Evolutionary conservation across 2,797 vertebrate genomes (phyloP).

Genomic region (Rhabdomys pumilio): DNA sequence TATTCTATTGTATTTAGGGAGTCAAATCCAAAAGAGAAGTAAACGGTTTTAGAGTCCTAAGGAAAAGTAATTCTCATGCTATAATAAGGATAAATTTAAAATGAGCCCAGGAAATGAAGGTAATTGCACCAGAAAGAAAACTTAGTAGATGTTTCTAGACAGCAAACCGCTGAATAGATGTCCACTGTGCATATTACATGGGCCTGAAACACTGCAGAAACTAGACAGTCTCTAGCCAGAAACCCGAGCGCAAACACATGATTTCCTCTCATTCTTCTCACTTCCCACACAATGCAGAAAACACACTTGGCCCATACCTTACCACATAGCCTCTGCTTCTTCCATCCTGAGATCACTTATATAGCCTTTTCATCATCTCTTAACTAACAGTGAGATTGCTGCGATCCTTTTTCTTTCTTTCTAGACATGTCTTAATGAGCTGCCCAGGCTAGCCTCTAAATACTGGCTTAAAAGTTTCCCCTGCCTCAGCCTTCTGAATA

Average conservation of each 20-base stretch:
- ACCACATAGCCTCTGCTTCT: not conserved
- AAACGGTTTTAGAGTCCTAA: not conserved
- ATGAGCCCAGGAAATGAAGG: conserved; percentile 45
- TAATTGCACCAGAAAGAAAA: conserved; percentile 47
- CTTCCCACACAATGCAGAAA: conserved; percentile 3
- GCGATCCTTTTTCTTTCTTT: not conserved
- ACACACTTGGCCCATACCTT: conserved; percentile 2
- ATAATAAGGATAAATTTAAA: conserved; percentile 47
- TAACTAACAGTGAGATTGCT: not conserved
- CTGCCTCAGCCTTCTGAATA: not conserved
- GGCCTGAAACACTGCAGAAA: not conserved
- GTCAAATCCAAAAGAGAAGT: conserved; percentile 27
- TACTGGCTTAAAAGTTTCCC: not conserved
- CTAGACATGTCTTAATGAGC: not conserved
- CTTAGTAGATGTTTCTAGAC: not conserved
- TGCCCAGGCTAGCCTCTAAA: not conserved
- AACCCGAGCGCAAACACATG: conserved; percentile 23
- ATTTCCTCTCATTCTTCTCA: conserved; percentile 53
- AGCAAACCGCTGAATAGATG: conserved; percentile 10
- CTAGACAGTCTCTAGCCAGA: not conserved
- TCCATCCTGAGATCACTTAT: not conserved
- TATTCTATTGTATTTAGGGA: conserved; percentile 40
- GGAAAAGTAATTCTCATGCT: conserved; percentile 39
- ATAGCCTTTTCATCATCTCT: conserved; percentile 32
- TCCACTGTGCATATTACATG: not conserved